Evolutionary conservation across 2,888 invertebrate species (phyloP), one percentile per base, ranked within the genome.

Genomic region (Cryptus viduatorius): DNA sequence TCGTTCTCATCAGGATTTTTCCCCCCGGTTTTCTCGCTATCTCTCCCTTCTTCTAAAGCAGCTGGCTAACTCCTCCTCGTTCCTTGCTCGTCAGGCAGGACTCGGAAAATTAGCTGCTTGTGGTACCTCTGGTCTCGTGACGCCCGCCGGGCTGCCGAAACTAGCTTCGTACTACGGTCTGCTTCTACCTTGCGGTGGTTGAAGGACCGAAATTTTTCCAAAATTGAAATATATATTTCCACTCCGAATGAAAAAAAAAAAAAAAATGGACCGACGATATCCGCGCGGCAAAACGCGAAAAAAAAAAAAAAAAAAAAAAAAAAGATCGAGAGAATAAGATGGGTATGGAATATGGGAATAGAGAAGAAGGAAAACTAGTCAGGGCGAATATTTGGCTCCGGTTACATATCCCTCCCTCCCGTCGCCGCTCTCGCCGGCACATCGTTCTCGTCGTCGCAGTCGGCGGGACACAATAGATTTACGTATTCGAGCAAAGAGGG

Each of bases 391-490:
- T 84, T 82, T 84, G 82, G 82, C 84, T 82, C 69, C 48, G 68
- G 79, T 73, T 79, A 82, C 71, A 76, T 71, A 79, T 82, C 50
- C 56, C 37, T 44, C 24, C 29, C 10, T 50, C 59, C 29, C 59
- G 59, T 31, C 5, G 14, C 46, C 69, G 16, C 48, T 46, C 71
- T 19, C 44, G 42, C 29, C 59, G 71, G 71, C 72, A 69, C 83
- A 75, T 78, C 82, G 65, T 76, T 71, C 56, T 75, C 69, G 44
- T 76, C 79, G 64, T 73, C 79, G 71, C 79, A 72, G 73, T 71
- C 31, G 77, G 16, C 64, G 78, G 85, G 82, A 89, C 90, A 92
- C 92, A 92, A 92, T 92, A 91, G 92, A 92, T 92, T 92, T 92
- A 92, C 92, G 92, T 92, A 76, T 92, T 91, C 90, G 87, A 87